A percentile compares a stretch with the other conserved stretches of the same genome.
phyloP scores from a whole-genome alignment of 2,113 vertebrate genomes.

The Rhea pennata region DNA sequence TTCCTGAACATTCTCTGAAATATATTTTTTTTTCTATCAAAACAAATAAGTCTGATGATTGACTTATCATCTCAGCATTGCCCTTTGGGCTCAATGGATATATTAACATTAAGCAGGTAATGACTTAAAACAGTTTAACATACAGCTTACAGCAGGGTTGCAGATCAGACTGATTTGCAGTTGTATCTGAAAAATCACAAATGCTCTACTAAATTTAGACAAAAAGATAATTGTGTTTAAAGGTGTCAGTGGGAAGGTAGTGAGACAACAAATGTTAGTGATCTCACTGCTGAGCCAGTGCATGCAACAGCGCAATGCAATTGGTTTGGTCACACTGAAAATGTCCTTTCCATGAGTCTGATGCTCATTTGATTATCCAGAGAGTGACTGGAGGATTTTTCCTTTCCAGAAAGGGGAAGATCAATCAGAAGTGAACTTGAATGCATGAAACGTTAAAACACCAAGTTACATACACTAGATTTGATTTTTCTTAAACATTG shows the following conservation, averaged over 20 bases:
- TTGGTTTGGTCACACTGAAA: background rate
- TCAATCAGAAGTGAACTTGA: background rate
- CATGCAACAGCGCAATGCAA: background rate
- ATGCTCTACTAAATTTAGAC: background rate
- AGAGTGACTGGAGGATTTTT: background rate
- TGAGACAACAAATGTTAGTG: background rate
- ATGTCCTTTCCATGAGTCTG: background rate
- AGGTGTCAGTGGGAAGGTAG: background rate
- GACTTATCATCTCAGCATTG: slow-evolving; percentile 12
- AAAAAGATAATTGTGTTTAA: background rate
- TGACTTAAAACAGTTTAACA: background rate
- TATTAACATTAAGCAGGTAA: slow-evolving; percentile 34
- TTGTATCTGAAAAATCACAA: background rate
- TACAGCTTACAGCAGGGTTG: background rate
- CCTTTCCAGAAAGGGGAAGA: background rate
- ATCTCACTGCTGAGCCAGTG: background rate
- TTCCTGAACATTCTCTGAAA: background rate
- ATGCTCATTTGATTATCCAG: background rate
- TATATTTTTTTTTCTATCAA: background rate
- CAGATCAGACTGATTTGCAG: background rate
- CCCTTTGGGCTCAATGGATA: background rate
- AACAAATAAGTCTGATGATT: background rate
- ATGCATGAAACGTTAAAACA: background rate
- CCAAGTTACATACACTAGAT: background rate
- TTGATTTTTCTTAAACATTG: slow-evolving; percentile 30